These are phyloP conservation scores for Eristalis intricaria DNA, from an alignment of 2,888 invertebrate genomes.

Conservation along the genomic window DNA sequence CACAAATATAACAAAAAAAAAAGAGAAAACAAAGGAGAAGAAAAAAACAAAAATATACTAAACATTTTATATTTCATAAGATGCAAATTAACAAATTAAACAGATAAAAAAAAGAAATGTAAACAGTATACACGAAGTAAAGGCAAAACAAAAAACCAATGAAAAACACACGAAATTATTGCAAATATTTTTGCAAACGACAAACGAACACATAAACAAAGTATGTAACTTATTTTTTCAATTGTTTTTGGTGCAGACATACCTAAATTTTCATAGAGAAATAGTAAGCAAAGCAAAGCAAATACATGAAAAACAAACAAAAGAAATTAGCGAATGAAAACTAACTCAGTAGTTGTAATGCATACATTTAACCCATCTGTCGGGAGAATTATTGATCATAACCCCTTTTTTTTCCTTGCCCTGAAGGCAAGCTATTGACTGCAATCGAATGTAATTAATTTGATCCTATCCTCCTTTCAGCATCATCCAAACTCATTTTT, in stretches of 20 bases:
- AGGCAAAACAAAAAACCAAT: constrained; percentile 4
- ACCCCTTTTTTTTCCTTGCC: background rate
- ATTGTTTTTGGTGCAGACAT: constrained; percentile 51
- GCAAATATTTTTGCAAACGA: constrained; percentile 63
- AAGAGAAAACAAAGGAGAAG: constrained; percentile 3
- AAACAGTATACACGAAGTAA: constrained; percentile 60
- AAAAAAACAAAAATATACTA: constrained; percentile 52
- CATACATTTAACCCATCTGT: background rate
- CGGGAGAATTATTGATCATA: background rate
- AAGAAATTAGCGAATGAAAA: constrained; percentile 41
- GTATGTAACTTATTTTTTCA: constrained; percentile 46
- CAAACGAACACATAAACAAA: constrained; percentile 30
- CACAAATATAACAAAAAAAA: constrained; percentile 61
- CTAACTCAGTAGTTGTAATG: constrained; percentile 52
- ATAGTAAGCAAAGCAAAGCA: constrained; percentile 41
- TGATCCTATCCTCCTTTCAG: too few relatives aligned
- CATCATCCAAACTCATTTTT: too few relatives aligned
- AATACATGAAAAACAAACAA: constrained; percentile 19
- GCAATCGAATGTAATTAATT: too few relatives aligned
- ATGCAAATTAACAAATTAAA: constrained; percentile 43
- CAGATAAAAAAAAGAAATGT: constrained; percentile 12
- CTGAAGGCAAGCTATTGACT: too few relatives aligned
- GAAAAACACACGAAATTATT: constrained; percentile 18
- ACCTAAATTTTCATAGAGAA: constrained; percentile 45
- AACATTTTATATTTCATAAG: constrained; percentile 59